Evolutionary conservation across 2,797 vertebrate genomes (phyloP).

Genomic region (Gallinago solitaria): DNA sequence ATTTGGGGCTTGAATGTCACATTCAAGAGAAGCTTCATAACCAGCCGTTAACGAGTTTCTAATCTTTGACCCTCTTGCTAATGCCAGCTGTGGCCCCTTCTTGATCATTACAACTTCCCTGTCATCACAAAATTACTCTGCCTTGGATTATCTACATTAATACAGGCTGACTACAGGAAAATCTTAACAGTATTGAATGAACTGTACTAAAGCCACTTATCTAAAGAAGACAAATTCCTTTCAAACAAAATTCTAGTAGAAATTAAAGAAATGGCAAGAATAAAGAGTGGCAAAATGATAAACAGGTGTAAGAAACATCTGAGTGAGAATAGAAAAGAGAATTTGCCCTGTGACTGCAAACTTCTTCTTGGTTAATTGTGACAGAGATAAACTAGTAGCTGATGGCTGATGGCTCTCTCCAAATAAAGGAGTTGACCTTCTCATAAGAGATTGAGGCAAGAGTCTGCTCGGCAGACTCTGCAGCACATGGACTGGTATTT

Average conservation of each 20-base stretch:
- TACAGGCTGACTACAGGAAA: background rate
- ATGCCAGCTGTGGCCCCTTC: background rate
- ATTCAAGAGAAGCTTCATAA: slow-evolving; percentile 20
- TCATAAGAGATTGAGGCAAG: background rate
- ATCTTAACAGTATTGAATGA: background rate
- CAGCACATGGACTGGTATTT: background rate
- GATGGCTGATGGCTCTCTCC: background rate
- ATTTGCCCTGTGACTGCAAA: background rate
- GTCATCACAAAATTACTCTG: slow-evolving; percentile 4
- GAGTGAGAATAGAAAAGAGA: background rate
- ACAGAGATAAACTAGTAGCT: background rate
- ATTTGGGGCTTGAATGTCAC: background rate
- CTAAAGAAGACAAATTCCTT: background rate
- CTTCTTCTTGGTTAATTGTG: background rate
- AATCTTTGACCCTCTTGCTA: slow-evolving; percentile 13
- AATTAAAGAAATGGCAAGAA: background rate
- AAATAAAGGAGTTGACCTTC: background rate
- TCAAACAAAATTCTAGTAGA: background rate
- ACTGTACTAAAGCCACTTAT: background rate
- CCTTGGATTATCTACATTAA: background rate
- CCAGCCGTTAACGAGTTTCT: background rate
- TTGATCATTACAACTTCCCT: background rate
- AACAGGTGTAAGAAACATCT: background rate
- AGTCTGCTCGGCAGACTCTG: background rate
- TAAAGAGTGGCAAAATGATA: background rate